Evolutionary conservation across 2,888 invertebrate genomes (phyloP).

Genomic region (Hoplodrina blanda): DNA sequence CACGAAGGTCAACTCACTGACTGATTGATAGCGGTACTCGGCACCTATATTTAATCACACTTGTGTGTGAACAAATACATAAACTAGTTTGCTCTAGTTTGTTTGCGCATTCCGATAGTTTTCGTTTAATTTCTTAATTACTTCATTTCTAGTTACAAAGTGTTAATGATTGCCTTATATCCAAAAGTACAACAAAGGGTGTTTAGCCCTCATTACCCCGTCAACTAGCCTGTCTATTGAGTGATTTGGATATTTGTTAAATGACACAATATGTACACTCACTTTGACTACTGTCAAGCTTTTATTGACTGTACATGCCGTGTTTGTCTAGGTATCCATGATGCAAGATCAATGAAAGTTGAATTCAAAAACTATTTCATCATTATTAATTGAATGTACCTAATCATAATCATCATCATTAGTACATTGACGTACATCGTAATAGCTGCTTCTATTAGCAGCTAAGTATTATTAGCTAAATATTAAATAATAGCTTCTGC

Average conservation of each 20-base stretch:
- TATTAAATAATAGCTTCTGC: neutral
- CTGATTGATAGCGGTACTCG: slow-evolving; percentile 17
- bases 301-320: too few species aligned
- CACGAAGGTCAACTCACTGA: slow-evolving; percentile 12
- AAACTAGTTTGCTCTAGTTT: slow-evolving; percentile 6
- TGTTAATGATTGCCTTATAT: neutral
- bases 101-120: slow-evolving; percentile 1
- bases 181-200: neutral
- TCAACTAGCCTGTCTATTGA: neutral
- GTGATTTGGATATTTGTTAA: neutral
- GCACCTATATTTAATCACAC: slow-evolving; percentile 10
- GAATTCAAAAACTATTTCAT: neutral
- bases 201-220: neutral
- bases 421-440: slow-evolving; percentile 28
- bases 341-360: slow-evolving; percentile 2
- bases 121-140: slow-evolving; percentile 14
- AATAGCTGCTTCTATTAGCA: slow-evolving; percentile 20
- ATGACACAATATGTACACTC: neutral
- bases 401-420: slow-evolving; percentile 22
- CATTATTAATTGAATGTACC: neutral
- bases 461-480: slow-evolving; percentile 1
- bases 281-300: too few species aligned
- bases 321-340: neutral
- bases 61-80: neutral
- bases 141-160: neutral